These are phyloP conservation scores for Fregata magnificens DNA, from an alignment of 2,113 vertebrate genomes.

Conservation along the genomic window DNA sequence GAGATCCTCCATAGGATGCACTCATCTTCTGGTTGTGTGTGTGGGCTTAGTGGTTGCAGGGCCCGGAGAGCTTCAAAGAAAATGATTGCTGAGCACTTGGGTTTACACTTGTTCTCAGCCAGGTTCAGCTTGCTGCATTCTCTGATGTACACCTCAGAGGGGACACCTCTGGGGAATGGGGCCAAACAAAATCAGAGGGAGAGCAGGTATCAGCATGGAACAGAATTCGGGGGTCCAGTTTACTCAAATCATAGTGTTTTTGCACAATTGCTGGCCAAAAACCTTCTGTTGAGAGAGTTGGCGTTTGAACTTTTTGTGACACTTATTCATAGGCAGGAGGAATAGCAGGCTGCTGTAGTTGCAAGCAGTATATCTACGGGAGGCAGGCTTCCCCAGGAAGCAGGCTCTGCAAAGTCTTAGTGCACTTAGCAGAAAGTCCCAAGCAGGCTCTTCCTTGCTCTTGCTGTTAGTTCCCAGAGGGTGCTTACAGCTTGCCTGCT, in stretches of 20 bases:
- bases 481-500: neutral
- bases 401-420: neutral
- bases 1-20: neutral
- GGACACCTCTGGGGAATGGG: neutral
- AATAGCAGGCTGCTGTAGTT: neutral
- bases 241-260: neutral
- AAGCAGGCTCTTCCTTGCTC: neutral
- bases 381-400: neutral
- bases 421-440: neutral
- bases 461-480: neutral
- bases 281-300: neutral
- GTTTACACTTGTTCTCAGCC: neutral
- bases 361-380: fast-evolving
- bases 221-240: neutral
- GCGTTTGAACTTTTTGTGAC: neutral
- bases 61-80: neutral
- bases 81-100: neutral
- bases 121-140: neutral
- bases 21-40: neutral
- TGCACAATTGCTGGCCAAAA: neutral
- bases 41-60: neutral
- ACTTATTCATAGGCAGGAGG: neutral
- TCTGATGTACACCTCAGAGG: neutral
- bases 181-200: neutral
- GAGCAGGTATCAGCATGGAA: neutral